Evolutionary conservation across 2,888 invertebrate genomes (phyloP), one percentile per base, ranked within the genome.

Genomic region (Eupithecia subfuscata): DNA sequence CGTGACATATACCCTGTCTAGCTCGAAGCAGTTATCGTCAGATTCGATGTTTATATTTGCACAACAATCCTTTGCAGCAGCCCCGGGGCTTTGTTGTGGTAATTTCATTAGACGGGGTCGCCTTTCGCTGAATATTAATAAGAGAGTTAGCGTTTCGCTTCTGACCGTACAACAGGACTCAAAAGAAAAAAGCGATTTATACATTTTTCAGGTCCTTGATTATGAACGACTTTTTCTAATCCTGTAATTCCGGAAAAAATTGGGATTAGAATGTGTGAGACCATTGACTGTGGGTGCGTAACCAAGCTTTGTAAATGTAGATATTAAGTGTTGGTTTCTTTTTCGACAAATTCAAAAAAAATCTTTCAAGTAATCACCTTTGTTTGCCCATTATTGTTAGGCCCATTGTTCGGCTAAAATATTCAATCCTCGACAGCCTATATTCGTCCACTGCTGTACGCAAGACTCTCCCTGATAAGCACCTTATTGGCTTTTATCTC

Each of bases 31-130:
- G 89, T 88, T 89, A 91, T 89, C 88, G 89, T 86, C 83, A 88
- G 84, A 91, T 90, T 92, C 92, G 88, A 92, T 92, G 92, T 91
- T 91, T 91, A 89, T 90, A 92, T 93, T 93, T 91, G 90, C 91
- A 90, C 90, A 91, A 89, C 90, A 91, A 92, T 89, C 88, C 87
- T 84, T 83, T 82, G 84, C 87, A 87, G 83, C 86, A 25, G 86
- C 72, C 80, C 74, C 79, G 79, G 81, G 85, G 89, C 93, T 93
- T 93, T 93, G 93, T 93, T 91, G 93, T 92, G 93, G 90, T 93
- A 92, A 93, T 93, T 92, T 91, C 91, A 91, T 93, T 91, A 92
- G 89, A 88, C 86, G 86, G 85, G 89, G 87, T 87, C 89, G 88
- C 88, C 86, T 82, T 83, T 84, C 87, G 89, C 85, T 90, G 92